Conservation (phyloP, 2,113 vertebrate species). For the Pyxicephalus adspersus region DNA sequence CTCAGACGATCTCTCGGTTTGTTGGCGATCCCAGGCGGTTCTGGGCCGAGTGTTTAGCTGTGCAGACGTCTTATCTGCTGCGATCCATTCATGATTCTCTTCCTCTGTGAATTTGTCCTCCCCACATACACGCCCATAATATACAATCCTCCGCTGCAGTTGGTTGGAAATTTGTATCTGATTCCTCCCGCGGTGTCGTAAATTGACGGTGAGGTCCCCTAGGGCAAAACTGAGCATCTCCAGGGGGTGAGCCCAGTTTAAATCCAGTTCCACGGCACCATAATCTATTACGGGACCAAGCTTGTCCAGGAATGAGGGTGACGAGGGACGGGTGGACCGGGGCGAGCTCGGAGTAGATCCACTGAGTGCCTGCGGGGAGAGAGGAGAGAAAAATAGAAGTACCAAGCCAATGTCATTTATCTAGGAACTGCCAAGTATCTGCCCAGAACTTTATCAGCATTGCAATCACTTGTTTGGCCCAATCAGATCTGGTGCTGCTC, state of each 20-base stretch:
- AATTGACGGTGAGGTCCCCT: slow-evolving; percentile 40
- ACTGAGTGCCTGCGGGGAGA: slow-evolving; percentile 26
- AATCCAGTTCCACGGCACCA: slow-evolving; percentile 46
- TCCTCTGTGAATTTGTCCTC: slow-evolving; percentile 2
- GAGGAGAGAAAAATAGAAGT: background rate
- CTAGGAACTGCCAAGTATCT: background rate
- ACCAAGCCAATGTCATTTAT: slow-evolving; percentile 22
- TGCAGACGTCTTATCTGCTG: background rate
- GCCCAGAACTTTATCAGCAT: background rate
- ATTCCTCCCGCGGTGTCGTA: slow-evolving; percentile 1
- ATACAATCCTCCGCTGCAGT: background rate
- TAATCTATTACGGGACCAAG: slow-evolving; percentile 4
- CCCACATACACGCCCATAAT: background rate
- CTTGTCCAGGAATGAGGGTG: background rate
- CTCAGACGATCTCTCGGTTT: background rate
- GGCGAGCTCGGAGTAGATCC: background rate
- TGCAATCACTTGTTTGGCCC: background rate
- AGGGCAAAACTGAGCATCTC: slow-evolving; percentile 54
- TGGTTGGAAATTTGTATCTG: slow-evolving; percentile 2
- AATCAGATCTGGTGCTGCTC: background rate
- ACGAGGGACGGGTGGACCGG: background rate
- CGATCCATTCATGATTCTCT: slow-evolving; percentile 12
- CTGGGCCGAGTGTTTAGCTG: background rate
- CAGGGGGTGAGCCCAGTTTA: slow-evolving; percentile 53
- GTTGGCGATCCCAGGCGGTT: background rate